Evolutionary conservation across 2,113 vertebrate species (phyloP).

Genomic region (mouse (Mus musculus)): GRCm39 chrX:140032501-140033000

Average conservation of each 20-base stretch:
- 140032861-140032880: not conserved
- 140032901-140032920: not conserved
- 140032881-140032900: slow-evolving; percentile 21
- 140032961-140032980: not conserved
- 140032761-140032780: slow-evolving; percentile 7
- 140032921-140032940: not conserved
- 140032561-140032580: not conserved
- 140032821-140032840: not conserved
- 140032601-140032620: not conserved
- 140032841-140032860: not conserved
- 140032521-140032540: not conserved
- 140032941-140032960: not conserved
- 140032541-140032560: not conserved
- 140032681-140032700: not conserved
- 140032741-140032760: not conserved
- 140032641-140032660: not conserved
- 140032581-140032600: not conserved
- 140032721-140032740: not conserved
- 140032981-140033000: not conserved
- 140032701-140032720: not conserved
- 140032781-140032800: slow-evolving; percentile 16
- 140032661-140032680: not conserved
- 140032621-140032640: not conserved
- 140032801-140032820: not conserved
- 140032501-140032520: slow-evolving; percentile 40